Evolutionary conservation across 2,797 vertebrate species (phyloP), one percentile per base, ranked within the genome.

Genomic region (Percopsis omiscomaycus): DNA sequence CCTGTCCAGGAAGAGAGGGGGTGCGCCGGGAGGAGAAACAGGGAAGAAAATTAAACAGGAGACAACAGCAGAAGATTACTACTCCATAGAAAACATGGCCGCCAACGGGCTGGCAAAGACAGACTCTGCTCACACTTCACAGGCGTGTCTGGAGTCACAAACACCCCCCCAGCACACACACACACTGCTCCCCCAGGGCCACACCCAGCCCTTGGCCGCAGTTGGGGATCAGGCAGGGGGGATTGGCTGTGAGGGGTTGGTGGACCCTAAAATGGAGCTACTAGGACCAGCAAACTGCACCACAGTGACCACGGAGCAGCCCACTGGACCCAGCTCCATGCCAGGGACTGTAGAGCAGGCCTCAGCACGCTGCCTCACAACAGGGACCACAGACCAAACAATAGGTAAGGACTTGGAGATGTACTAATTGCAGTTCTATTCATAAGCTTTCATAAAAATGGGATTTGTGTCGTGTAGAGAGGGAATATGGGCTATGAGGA

Each of bases 41-140:
- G 56, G 80, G 56, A 96, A 96, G 84, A 96, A 94, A 79, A 94
- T 97, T 73, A 97, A 96, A 80, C 94, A 95, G 73, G 95, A 97
- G 0, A 22, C 29, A 16, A 49, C 55, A 30, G 91, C 92, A 0
- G 95, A 95, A 80, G 93, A 95, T 78, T 94, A 93, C 77, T 94
- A 94, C 52, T 92, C 93, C 2, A 92, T 94, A 77, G 93, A 92
- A 0, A 93, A 95, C 81, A 84, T 93, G 32, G 90, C 91, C 0
- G 86, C 47, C 13, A 92, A 91, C 0, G 89, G 42, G 91, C 92
- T 0, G 82, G 1, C 64, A 22, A 56, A 15, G 49, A 55, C 90
- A 0, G 91, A 94, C 0, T 28, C 60, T 4, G 91, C 88, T 9
- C 90, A 89, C n/a, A 8, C 29, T 15, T 61, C 55, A 9, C 62